Evolutionary conservation across 1,140 invertebrate species (phyloP), one percentile per base, ranked within the genome.

Genomic region (Zeugodacus cucurbitae): DNA sequence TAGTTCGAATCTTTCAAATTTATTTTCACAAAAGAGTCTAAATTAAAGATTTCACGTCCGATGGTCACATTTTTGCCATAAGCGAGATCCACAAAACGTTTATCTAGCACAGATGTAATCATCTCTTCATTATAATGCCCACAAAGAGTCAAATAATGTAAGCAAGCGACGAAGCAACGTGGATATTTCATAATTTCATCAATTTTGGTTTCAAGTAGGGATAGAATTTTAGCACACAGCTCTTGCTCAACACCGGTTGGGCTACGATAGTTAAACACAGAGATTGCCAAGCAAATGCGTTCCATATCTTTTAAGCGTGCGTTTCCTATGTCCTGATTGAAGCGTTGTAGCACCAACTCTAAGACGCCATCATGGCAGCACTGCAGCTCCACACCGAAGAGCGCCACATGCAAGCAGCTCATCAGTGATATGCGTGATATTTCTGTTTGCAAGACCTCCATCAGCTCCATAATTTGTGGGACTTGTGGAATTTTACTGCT

Each of bases 221-320:
- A 74, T 7, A 94, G 88, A 10, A 95, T 91, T 26, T 90, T 89
- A 20, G 94, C 11, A 88, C 93, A 95, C 20, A 96, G 62, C 22
- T 93, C 91, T 0, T 90, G 89, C 5, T 91, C 92, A 62, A 92
- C 90, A 0, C 91, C 90, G 37, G 91, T 92, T 89, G 92, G 54
- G 17, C 93, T 93, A 20, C 92, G 88, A 82, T 94, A 91, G 90
- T 95, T 94, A 58, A 95, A 95, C 88, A 94, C 93, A 5, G 91
- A 91, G 32, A 95, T 91, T 3, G 92, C 91, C 87, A 95, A 94
- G 6, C 94, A 89, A 3, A 96, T 91, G 88, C 95, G 93, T 92
- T 96, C 96, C 14, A 96, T 90, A 89, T 96, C 96, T 93, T 96
- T 96, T 0, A 96, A 74, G 86, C 96, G 94, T 0, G 93, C 90